Conservation (phyloP, 2,113 vertebrate genomes). For the Pluvianellus socialis region DNA sequence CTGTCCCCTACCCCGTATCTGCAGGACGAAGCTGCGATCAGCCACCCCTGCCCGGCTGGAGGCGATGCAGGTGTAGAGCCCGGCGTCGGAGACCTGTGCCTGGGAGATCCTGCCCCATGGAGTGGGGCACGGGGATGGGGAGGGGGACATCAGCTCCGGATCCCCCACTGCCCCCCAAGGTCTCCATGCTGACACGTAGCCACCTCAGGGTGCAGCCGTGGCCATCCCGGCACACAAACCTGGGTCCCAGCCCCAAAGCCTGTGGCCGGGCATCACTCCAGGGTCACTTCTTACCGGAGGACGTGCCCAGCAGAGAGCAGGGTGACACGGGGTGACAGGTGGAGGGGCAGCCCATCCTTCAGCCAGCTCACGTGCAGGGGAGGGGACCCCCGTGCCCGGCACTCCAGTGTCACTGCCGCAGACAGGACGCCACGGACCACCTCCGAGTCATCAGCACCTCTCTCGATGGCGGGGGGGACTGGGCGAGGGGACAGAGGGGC, state of each 20-base stretch:
- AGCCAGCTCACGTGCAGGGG: constrained; percentile 76
- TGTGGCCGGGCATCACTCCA: fast-evolving
- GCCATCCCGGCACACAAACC: background rate
- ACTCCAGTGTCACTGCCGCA: constrained; percentile 78
- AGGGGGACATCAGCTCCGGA: background rate
- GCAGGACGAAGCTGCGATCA: constrained; percentile 82
- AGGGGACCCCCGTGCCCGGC: constrained; percentile 56
- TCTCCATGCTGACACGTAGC: background rate
- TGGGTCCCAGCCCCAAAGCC: background rate
- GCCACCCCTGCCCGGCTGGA: constrained; percentile 84
- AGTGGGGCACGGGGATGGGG: fast-evolving
- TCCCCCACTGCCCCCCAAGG: background rate
- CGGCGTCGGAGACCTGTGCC: constrained; percentile 82
- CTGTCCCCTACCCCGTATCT: constrained; percentile 79
- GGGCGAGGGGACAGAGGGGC: background rate
- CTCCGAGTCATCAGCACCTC: background rate
- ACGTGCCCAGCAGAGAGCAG: constrained; percentile 77
- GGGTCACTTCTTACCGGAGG: constrained; percentile 78
- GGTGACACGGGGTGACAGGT: constrained; percentile 76
- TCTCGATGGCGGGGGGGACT: constrained; percentile 85
- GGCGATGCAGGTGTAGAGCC: constrained; percentile 85
- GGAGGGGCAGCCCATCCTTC: constrained; percentile 83
- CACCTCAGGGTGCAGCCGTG: background rate
- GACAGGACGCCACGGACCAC: constrained; percentile 51
- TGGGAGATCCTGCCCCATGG: constrained; percentile 79